These are phyloP conservation scores for Notolabrus celidotus DNA, from an alignment of 2,797 vertebrate species.

Conservation along the genomic window DNA sequence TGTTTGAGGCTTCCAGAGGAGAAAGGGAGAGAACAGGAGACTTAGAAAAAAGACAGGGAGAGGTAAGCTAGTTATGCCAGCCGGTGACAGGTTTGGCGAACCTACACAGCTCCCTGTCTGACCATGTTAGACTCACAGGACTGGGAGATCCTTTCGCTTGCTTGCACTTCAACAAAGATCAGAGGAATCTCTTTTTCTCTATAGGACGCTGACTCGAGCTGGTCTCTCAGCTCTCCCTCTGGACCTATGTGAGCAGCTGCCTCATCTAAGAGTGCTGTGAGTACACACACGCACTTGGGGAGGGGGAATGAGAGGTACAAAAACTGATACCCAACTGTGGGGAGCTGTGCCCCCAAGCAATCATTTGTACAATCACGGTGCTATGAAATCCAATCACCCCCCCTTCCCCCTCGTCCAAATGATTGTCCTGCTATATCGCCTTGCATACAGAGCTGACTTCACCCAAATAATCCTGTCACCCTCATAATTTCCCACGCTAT, in stretches of 20 bases:
- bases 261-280: slow-evolving; percentile 93
- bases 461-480: slow-evolving; percentile 57
- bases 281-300: slow-evolving; percentile 69
- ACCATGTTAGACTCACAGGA: slow-evolving; percentile 61
- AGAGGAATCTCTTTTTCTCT: slow-evolving; percentile 57
- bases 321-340: slow-evolving; percentile 53
- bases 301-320: slow-evolving; percentile 41
- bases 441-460: slow-evolving; percentile 49
- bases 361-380: slow-evolving; percentile 43
- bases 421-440: slow-evolving; percentile 43
- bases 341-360: slow-evolving; percentile 48
- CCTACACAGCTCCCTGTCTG: slow-evolving; percentile 64
- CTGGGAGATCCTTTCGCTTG: slow-evolving; percentile 53
- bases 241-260: slow-evolving; percentile 93
- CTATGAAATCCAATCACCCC: slow-evolving; percentile 66
- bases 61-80: slow-evolving; percentile 58
- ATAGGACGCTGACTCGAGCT: slow-evolving; percentile 92
- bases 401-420: slow-evolving; percentile 12
- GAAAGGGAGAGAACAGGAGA: slow-evolving; percentile 29
- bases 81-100: slow-evolving; percentile 61
- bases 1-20: slow-evolving; percentile 41
- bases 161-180: slow-evolving; percentile 68
- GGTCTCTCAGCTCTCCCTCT: slow-evolving; percentile 90
- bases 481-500: slow-evolving; percentile 67
- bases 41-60: slow-evolving; percentile 30